Conservation (phyloP, 2,113 vertebrate species). For the Campylomormyrus numenius region DNA sequence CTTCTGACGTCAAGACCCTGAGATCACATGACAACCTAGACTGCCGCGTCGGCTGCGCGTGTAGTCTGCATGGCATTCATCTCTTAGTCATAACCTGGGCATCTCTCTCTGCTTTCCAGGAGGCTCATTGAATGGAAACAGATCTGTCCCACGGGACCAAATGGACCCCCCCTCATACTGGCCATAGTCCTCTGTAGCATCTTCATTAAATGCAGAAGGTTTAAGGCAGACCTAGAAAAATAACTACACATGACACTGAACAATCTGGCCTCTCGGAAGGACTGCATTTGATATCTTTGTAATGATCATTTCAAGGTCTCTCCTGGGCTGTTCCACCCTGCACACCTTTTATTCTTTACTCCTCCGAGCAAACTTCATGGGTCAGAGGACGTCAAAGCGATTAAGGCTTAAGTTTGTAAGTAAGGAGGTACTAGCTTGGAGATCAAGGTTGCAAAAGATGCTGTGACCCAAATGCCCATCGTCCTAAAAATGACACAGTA, state of each 20-base stretch:
- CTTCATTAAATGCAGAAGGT: not conserved
- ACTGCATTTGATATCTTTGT: not conserved
- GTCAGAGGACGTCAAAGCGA: not conserved
- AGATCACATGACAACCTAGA: constrained; percentile 27
- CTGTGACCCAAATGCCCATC: not conserved
- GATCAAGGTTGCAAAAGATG: not conserved
- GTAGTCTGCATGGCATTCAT: too few species aligned
- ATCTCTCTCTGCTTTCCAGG: not conserved
- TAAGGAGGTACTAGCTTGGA: not conserved
- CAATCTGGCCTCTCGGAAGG: not conserved
- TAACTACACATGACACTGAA: not conserved
- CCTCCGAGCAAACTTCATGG: not conserved
- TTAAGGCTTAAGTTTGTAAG: not conserved
- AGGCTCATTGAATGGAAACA: not conserved
- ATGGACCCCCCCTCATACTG: not conserved
- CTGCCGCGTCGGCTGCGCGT: not conserved
- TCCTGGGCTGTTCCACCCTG: not conserved
- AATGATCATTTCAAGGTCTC: not conserved
- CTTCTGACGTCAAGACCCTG: constrained; percentile 3
- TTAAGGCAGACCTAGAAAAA: not conserved
- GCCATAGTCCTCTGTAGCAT: not conserved
- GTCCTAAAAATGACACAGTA: not conserved
- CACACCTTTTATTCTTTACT: not conserved
- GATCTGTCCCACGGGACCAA: not conserved
- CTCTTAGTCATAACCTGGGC: not conserved